Evolutionary conservation across 2,113 vertebrate genomes (phyloP).

Genomic region (Noturus placidus): DNA sequence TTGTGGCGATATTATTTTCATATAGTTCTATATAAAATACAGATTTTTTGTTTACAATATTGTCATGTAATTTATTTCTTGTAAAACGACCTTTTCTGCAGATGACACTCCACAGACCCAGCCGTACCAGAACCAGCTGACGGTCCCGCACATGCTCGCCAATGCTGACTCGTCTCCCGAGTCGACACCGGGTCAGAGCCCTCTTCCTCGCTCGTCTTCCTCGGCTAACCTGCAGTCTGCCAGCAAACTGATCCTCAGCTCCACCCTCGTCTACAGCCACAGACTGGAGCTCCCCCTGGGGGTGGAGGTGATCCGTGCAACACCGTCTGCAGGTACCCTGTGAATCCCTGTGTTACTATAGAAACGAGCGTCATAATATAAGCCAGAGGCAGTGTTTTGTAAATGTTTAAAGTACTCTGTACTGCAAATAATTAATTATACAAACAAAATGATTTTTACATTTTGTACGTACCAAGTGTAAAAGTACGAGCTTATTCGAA

Average conservation of each 20-base stretch:
- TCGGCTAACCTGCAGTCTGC: slow-evolving; percentile 96
- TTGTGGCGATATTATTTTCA: background rate
- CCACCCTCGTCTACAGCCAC: slow-evolving; percentile 89
- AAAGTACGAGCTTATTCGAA: too few relatives aligned
- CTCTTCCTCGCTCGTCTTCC: slow-evolving; percentile 90
- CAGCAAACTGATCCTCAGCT: slow-evolving; percentile 96
- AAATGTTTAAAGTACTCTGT: background rate
- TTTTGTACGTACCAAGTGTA: background rate
- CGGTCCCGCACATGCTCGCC: slow-evolving; percentile 78
- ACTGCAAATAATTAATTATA: background rate
- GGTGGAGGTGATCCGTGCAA: slow-evolving; percentile 92
- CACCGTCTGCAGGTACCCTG: slow-evolving; percentile 89
- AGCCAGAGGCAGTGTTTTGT: background rate
- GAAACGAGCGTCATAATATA: background rate
- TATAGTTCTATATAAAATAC: background rate
- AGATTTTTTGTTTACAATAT: too few relatives aligned
- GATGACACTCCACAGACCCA: slow-evolving; percentile 63
- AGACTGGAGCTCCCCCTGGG: slow-evolving; percentile 85
- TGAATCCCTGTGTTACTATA: background rate
- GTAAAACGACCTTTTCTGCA: slow-evolving; percentile 29
- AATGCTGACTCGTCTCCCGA: slow-evolving; percentile 85
- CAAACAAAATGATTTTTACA: background rate
- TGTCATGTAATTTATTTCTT: background rate
- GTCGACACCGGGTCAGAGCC: slow-evolving; percentile 75
- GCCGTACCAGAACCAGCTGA: slow-evolving; percentile 80